Conservation (phyloP, 2,797 vertebrate genomes). For the Manis pentadactyla region DNA sequence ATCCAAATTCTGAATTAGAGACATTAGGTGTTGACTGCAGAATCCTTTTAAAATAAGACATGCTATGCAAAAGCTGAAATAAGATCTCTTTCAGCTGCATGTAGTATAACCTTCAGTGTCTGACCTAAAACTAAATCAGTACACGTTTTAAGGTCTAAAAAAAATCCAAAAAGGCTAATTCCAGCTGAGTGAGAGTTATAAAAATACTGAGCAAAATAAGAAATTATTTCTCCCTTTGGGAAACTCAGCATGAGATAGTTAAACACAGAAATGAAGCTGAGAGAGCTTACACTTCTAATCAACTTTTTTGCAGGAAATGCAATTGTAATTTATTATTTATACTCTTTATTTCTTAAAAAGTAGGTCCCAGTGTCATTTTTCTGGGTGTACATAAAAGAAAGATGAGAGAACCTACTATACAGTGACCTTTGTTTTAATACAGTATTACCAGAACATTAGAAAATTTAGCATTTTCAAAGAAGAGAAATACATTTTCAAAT, state of each 20-base stretch:
- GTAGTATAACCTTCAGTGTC: constrained; percentile 49
- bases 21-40: neutral
- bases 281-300: constrained; percentile 12
- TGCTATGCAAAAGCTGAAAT: constrained; percentile 44
- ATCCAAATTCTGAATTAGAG: neutral
- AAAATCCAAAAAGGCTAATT: constrained; percentile 57
- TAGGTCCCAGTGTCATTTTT: constrained; percentile 36
- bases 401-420: constrained; percentile 33
- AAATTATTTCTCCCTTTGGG: constrained; percentile 60
- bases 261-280: neutral
- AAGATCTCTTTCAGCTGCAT: constrained; percentile 21
- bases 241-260: constrained; percentile 43
- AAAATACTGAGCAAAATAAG: constrained; percentile 62
- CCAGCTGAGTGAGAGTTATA: constrained; percentile 54
- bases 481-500: constrained; percentile 48
- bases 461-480: constrained; percentile 62
- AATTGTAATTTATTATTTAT: constrained; percentile 64
- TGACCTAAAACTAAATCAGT: constrained; percentile 68
- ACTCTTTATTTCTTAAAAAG: constrained; percentile 44
- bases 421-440: constrained; percentile 70
- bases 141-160: constrained; percentile 57
- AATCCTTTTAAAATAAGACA: constrained; percentile 52
- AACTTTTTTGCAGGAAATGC: constrained; percentile 7
- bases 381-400: constrained; percentile 54
- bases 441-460: constrained; percentile 56